A percentile compares a stretch with the other conserved stretches of the same genome.
Evolutionary conservation across 2,113 vertebrate species (phyloP).

Genomic region (Apodemus sylvaticus): DNA sequence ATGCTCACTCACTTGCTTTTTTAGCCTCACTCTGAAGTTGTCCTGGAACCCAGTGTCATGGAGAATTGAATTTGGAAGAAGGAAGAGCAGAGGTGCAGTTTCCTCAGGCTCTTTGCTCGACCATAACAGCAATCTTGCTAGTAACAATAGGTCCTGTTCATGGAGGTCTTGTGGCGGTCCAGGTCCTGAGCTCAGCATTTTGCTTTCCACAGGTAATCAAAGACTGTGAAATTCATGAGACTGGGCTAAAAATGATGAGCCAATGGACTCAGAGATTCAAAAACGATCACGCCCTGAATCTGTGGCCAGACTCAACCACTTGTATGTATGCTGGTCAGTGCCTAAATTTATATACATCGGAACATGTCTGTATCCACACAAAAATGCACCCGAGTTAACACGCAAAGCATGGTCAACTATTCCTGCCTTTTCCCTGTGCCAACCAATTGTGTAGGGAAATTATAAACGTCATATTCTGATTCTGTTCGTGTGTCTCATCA

Average conservation of each 20-base stretch:
- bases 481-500: not conserved
- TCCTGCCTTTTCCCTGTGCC: not conserved
- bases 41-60: not conserved
- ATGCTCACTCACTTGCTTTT: not conserved
- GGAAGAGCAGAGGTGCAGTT: not conserved
- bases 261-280: not conserved
- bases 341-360: not conserved
- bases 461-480: not conserved
- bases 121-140: not conserved
- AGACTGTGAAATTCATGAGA: not conserved
- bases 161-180: not conserved
- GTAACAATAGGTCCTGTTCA: not conserved
- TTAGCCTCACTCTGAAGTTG: not conserved
- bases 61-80: not conserved
- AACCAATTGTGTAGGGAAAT: not conserved
- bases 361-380: not conserved
- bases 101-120: not conserved
- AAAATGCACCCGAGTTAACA: not conserved
- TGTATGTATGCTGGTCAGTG: not conserved
- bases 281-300: accelerated
- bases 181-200: not conserved
- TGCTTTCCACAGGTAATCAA: not conserved
- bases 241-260: not conserved
- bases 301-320: not conserved
- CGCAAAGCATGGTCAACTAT: not conserved